Evolutionary conservation across 2,113 vertebrate genomes (phyloP), one percentile per base, ranked within the genome.

Genomic region (Nymphicus hollandicus): DNA sequence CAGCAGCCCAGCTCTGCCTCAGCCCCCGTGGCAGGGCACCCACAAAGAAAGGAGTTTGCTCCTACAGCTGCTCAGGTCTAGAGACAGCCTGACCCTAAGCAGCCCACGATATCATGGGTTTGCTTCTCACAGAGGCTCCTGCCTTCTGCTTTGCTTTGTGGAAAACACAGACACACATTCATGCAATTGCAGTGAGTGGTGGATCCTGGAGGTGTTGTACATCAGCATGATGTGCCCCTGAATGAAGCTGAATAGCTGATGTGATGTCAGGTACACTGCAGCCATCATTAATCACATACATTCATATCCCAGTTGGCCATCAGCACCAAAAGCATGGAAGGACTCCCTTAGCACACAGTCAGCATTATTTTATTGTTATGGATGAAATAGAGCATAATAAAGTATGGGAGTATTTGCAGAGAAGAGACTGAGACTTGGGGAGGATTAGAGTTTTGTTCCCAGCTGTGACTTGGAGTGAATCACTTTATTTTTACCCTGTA

Each of bases 301-400:
- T 52, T 68, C 63, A 28, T 27, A 31, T 86, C 55, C 88, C 24
- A 24, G 74, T 88, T 81, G 81, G 27, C 64, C 82, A 91, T 81
- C 33, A 52, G 61, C 82, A 72, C 12, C 73, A 66, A 69, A 46
- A 81, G 18, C 60, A 44, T 17, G 10, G 88, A 91, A 72, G 33
- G 56, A 77, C 28, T 83, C 24, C 69, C 64, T 90, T n/a, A 81
- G 44, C n/a, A 88, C 24, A 68, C 15, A 71, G 56, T 53, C 82
- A 65, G 43, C 43, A 56, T 64, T 65, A 47, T 90, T 93, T 92
- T 66, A 84, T 71, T 76, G 52, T 39, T 81, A 68, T 19, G 14
- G 23, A 55, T 71, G 37, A 93, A 71, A 86, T 55, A 90, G 78
- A 93, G 60, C 50, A 31, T n/a, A 77, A 81, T 27, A 88, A 83